Evolutionary conservation across 2,888 invertebrate species (phyloP), one percentile per base, ranked within the genome.

Genomic region (Drosophila sordidapex): DNA sequence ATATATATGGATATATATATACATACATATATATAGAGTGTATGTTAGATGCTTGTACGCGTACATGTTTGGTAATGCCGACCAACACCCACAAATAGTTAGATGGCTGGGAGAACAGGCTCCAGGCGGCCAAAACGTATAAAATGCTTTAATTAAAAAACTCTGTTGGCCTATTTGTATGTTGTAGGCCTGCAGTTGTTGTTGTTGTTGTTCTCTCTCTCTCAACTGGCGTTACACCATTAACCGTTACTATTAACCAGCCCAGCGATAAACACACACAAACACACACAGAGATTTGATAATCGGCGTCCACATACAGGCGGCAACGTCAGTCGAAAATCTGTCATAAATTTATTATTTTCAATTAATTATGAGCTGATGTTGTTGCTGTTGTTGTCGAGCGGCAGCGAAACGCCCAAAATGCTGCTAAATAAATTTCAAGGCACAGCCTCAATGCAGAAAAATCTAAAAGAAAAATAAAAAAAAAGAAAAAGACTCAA

Each of bases 341-440:
- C 88, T 87, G 88, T 89, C 89, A 81, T 89, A 87, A 87, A 87
- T 87, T 87, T 87, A 87, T 87, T 87, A 87, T 89, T 87, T 89
- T 82, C 81, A 87, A 87, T 87, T 87, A 87, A 89, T 87, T 89
- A 87, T 85, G 63, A 49, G 71, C 59, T 58, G 65, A 27, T 56
- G 65, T 46, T 46, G 79, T 31, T 63, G 67, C 57, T 43, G 54
- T 11, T 58, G 40, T 40, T 49, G 77, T 82, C 82, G 76, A 87
- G 74, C 64, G 72, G 40, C 71, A 59, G 66, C 40, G 85, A 35
- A 77, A 79, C 79, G 84, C 85, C 85, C 89, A 79, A 89, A 84
- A 86, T 58, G 87, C 87, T 68, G 84, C 89, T 74, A 84, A 86
- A 87, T 82, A 84, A 87, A 84, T 79, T 84, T 81, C 33, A 29